Evolutionary conservation across 1,140 invertebrate species (phyloP), one percentile per base, ranked within the genome.

Genomic region (Rhagoletis pomonella): DNA sequence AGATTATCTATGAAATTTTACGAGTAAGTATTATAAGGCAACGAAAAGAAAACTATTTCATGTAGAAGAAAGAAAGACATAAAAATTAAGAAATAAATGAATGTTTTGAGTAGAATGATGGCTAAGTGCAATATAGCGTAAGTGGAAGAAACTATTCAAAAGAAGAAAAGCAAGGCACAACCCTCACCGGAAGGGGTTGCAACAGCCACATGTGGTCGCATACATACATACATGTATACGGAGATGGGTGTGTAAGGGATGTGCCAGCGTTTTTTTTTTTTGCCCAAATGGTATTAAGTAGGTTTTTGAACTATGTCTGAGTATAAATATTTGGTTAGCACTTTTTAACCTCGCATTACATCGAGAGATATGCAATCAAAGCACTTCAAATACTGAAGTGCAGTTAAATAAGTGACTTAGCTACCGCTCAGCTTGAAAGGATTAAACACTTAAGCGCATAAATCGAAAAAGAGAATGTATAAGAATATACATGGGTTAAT

Each of bases 1-100:
- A 55, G 73, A 81, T 81, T 81, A 81, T 81, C 73, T 55, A 58
- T 55, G 29, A 1, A 14, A 81, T 55, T 81, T 81, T 81, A 81
- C 17, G 73, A 81, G 73, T n/a, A 81, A 81, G 9, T n/a, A 44
- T 47, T 14, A n/a, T n/a, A 73, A 47, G 42, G 39, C 50, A 19
- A 81, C 9, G 47, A 55, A 55, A 58, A 81, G 7, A 29, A 55
- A 81, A 50, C 44, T 81, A 67, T 62, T n/a, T 14, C 55, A 55
- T 55, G 44, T 29, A 19, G 0, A 3, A 10, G 29, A 19, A 47
- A 14, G 29, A 50, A 55, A 7, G 67, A 0, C 29, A 29, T 29
- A 29, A 29, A 29, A 29, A 29, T 44, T n/a, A 47, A 73, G 42
- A 47, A 73, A 47, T 44, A 3, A 58, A 55, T 81, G 44, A 81